A percentile compares a stretch with the other conserved stretches of the same genome.
Evolutionary conservation across 2,888 invertebrate species (phyloP).

Genomic region (Slavum lentiscoides): DNA sequence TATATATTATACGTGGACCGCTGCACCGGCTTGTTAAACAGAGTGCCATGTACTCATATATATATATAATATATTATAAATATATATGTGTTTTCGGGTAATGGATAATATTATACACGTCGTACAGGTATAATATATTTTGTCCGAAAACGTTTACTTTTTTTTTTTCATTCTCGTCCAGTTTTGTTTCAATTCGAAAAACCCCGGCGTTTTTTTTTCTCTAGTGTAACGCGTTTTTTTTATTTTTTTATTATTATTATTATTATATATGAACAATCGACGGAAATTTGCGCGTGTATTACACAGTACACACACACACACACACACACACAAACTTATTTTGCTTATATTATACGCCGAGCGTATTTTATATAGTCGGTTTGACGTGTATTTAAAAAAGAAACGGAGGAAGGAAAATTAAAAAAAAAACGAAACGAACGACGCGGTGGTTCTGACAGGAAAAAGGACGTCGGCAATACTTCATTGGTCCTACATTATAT

Average conservation of each 20-base stretch:
- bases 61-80: too few relatives aligned
- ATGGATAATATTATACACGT: conserved; percentile 32
- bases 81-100: conserved; percentile 21
- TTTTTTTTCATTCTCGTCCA: neutral
- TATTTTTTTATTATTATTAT: neutral
- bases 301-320: neutral
- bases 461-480: conserved; percentile 32
- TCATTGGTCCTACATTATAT: neutral
- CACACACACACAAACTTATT: too few relatives aligned
- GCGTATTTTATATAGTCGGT: too few relatives aligned
- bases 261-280: conserved; percentile 34
- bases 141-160: neutral
- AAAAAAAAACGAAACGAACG: neutral
- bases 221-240: conserved; percentile 26
- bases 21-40: conserved; percentile 44
- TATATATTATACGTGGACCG: too few relatives aligned
- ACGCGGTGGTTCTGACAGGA: neutral
- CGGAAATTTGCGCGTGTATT: conserved; percentile 26
- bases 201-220: conserved; percentile 38
- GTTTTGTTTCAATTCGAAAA: conserved; percentile 33
- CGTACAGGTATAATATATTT: neutral
- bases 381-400: too few relatives aligned
- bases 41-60: conserved; percentile 35
- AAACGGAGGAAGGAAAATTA: too few relatives aligned
- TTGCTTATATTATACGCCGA: too few relatives aligned